Evolutionary conservation across 2,797 vertebrate genomes (phyloP), one percentile per base, ranked within the genome.

Genomic region (Gallinago solitaria): DNA sequence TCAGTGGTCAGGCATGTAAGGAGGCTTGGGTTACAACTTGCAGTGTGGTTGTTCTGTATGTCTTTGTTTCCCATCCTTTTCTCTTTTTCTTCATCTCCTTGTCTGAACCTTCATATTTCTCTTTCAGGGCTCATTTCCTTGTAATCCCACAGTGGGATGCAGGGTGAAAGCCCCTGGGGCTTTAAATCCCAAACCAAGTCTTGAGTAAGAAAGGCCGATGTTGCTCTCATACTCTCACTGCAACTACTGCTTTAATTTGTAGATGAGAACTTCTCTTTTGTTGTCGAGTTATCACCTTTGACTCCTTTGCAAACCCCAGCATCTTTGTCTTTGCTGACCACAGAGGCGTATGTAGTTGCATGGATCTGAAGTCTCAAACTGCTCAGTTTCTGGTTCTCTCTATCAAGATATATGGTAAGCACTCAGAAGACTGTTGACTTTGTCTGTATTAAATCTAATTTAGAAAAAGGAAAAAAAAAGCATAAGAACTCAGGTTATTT

Each of bases 401-500:
- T 71, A 24, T 65, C 53, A 71, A 69, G 45, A 56, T 25, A 1
- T 8, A 24, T 27, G 16, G 47, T 75, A 93, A 84, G 10, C 9
- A 50, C 33, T 78, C 16, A 78, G 48, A 59, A 59, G 37, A 56
- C 12, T 70, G 56, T 75, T 87, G 70, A 27, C 57, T 91, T 61
- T 57, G 11, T 75, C 63, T 90, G 15, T 79, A 50, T 47, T 67
- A 16, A 70, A 56, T 82, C 43, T 69, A 76, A 30, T 67, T 82
- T 37, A 19, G 83, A 54, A 73, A 56, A 79, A 50, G 1, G 14
- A 43, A 35, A 21, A 5, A 64, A 51, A 45, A 69, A 25, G 5
- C 43, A 6, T 48, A 73, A 80, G n/a, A 93, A 77, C 69, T 63
- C 25, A n/a, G 24, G n/a, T 79, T 95, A 94, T 95, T 96, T 93